These are phyloP conservation scores for Popillia japonica DNA, from an alignment of 1,140 invertebrate species.

Conservation along the genomic window DNA sequence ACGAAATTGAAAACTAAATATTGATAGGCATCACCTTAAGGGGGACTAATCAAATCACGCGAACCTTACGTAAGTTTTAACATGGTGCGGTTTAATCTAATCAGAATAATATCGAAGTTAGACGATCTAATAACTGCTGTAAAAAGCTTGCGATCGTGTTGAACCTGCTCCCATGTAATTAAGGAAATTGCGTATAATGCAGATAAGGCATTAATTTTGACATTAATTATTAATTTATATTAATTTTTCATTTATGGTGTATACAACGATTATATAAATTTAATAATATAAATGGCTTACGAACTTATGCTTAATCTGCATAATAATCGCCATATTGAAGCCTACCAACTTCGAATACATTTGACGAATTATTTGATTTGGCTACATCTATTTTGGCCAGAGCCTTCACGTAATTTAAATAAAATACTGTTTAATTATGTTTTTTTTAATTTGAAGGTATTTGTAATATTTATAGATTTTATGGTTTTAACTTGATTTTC, in stretches of 20 bases:
- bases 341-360: no score
- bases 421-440: no score
- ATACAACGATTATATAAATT: no score
- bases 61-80: not conserved
- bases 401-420: no score
- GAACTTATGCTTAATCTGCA: no score
- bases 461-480: no score
- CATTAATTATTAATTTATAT: not conserved
- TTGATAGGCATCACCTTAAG: slow-evolving; percentile 9
- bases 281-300: no score
- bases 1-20: slow-evolving; percentile 33
- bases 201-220: not conserved
- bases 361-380: no score
- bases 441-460: no score
- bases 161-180: not conserved
- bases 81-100: not conserved
- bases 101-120: not conserved
- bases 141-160: not conserved
- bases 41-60: slow-evolving; percentile 5
- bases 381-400: no score
- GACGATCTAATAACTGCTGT: slow-evolving; percentile 12
- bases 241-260: not conserved
- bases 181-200: not conserved
- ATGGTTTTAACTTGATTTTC: no score
- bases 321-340: no score